phyloP scores from a whole-genome alignment of 1,140 invertebrate genomes.

The Pseudomyrmex concolor region DNA sequence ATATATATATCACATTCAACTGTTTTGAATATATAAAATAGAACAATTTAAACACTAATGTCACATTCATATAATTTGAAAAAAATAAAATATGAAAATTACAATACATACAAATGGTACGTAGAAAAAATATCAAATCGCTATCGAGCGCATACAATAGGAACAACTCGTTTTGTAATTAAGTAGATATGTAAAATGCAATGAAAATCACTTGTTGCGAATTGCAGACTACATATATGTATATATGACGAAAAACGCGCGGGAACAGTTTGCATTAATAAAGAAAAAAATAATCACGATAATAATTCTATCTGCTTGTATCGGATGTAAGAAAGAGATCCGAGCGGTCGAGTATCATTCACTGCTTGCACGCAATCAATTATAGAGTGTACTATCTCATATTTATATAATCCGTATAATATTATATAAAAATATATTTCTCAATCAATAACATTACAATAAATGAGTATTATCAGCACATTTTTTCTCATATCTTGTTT shows the following conservation, averaged over 20 bases:
- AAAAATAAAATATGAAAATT: background rate
- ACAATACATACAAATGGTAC: background rate
- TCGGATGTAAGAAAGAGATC: slow-evolving; percentile 65
- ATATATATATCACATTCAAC: too few species aligned
- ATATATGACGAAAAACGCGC: slow-evolving; percentile 10
- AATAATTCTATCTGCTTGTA: slow-evolving; percentile 42
- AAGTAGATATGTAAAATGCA: slow-evolving; percentile 3
- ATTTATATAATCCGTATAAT: slow-evolving; percentile 64
- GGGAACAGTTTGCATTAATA: background rate
- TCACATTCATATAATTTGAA: background rate
- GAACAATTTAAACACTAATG: slow-evolving; percentile 19
- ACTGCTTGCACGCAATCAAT: slow-evolving; percentile 55
- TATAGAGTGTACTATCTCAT: slow-evolving; percentile 60
- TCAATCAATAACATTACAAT: slow-evolving; percentile 85
- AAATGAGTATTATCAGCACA: slow-evolving; percentile 85
- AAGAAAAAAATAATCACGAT: slow-evolving; percentile 9
- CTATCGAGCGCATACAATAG: slow-evolving; percentile 10
- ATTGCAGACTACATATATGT: background rate
- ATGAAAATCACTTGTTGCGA: slow-evolving; percentile 21
- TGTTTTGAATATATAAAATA: background rate
- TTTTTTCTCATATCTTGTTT: slow-evolving; percentile 69
- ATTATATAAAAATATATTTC: slow-evolving; percentile 86
- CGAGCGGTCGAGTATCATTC: slow-evolving; percentile 58
- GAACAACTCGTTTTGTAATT: slow-evolving; percentile 25
- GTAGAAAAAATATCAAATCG: background rate